A percentile compares a stretch with the other conserved stretches of the same genome.
phyloP scores from a whole-genome alignment of 2,888 invertebrate genomes.

The Ophion ellenae region DNA sequence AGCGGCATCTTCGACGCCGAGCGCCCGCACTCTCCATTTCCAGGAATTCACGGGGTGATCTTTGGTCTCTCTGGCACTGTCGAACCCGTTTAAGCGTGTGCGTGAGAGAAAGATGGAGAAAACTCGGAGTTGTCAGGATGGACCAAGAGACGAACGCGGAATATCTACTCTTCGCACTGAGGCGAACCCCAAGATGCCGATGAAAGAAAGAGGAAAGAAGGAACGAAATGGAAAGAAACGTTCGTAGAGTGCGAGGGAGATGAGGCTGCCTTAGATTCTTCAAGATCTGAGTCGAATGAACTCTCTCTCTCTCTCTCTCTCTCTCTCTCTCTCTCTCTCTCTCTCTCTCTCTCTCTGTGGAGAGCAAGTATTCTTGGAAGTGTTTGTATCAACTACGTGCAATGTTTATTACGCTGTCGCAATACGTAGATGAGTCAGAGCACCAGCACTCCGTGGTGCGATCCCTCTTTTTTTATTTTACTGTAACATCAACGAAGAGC shows the following conservation, averaged over 20 bases:
- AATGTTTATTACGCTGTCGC: slow-evolving; percentile 7
- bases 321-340: too few relatives aligned
- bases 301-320: slow-evolving; percentile 13
- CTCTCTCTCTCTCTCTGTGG: not conserved
- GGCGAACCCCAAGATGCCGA: slow-evolving; percentile 5
- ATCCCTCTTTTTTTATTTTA: not conserved
- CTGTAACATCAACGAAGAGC: not conserved
- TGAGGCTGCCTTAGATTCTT: slow-evolving; percentile 56
- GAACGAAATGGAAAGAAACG: not conserved
- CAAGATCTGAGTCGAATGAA: slow-evolving; percentile 61
- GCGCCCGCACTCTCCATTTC: slow-evolving; percentile 74
- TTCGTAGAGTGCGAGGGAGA: slow-evolving; percentile 28
- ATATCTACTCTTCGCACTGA: slow-evolving; percentile 51
- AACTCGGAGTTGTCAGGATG: slow-evolving; percentile 71
- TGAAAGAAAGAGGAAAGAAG: not conserved
- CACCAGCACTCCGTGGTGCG: not conserved
- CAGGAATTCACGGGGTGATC: slow-evolving; percentile 79
- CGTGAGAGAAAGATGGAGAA: slow-evolving; percentile 46
- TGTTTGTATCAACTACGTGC: slow-evolving; percentile 30
- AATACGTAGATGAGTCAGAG: slow-evolving; percentile 41
- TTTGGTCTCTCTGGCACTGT: slow-evolving; percentile 75
- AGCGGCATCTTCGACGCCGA: slow-evolving; percentile 61
- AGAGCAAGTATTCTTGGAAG: slow-evolving; percentile 49
- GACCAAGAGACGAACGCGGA: slow-evolving; percentile 48
- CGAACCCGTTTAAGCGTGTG: slow-evolving; percentile 68